Evolutionary conservation across 2,797 vertebrate genomes (phyloP).

Genomic region (Mallotus villosus): DNA sequence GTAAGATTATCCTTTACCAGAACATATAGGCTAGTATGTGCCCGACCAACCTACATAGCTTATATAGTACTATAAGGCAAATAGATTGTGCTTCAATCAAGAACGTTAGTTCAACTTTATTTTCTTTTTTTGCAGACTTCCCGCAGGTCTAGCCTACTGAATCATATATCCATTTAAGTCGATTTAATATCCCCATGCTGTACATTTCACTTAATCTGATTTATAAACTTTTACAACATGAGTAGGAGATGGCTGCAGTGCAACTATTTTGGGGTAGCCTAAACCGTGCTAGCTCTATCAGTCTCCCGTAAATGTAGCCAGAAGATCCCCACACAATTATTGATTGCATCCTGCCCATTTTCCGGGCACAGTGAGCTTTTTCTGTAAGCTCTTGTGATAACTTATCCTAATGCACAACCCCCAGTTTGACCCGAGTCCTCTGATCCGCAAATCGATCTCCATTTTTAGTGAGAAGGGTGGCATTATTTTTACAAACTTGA

Average conservation of each 20-base stretch:
- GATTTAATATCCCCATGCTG: too few species aligned
- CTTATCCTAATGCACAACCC: conserved; percentile 3
- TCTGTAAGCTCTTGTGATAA: conserved; percentile 18
- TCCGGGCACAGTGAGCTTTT: conserved; percentile 23
- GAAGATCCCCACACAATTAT: neutral
- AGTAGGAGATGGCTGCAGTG: neutral
- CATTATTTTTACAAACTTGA: neutral
- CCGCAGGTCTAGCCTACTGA: too few species aligned
- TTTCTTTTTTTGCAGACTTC: too few species aligned
- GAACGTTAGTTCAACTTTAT: too few species aligned
- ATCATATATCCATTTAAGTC: too few species aligned
- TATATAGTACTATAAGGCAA: too few species aligned
- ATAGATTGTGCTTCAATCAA: too few species aligned
- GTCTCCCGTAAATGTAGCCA: neutral
- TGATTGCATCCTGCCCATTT: conserved; percentile 26
- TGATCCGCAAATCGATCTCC: conserved; percentile 3
- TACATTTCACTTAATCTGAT: too few species aligned
- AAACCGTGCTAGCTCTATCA: too few species aligned
- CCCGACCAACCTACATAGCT: too few species aligned
- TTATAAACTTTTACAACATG: neutral
- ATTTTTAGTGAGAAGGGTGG: neutral
- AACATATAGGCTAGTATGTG: neutral
- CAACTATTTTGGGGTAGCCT: neutral
- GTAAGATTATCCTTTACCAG: neutral
- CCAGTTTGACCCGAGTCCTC: neutral